Evolutionary conservation across 2,113 vertebrate species (phyloP).

Genomic region (Hydropotes inermis): DNA sequence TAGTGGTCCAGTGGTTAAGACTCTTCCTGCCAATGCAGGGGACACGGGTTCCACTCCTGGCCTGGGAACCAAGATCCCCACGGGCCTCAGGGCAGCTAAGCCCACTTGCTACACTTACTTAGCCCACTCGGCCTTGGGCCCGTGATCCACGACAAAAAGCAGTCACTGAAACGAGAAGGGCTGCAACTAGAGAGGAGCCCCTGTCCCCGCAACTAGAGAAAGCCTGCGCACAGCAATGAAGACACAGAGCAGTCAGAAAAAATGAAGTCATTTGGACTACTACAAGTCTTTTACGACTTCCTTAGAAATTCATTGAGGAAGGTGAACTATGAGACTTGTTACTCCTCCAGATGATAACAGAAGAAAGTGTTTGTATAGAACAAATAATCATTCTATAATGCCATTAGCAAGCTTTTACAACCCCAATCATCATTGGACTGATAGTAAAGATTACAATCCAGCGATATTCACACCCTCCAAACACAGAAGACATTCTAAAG

Average conservation of each 20-base stretch:
- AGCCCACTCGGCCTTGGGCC: not conserved
- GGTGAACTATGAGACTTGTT: constrained; percentile 37
- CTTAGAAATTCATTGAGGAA: not conserved
- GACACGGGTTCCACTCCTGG: not conserved
- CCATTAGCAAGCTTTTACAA: not conserved
- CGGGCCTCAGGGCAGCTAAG: not conserved
- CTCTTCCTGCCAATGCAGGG: not conserved
- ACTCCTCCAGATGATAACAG: constrained; percentile 2
- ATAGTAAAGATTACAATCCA: not conserved
- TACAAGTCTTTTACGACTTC: not conserved
- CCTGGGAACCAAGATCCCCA: not conserved
- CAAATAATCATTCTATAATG: constrained; percentile 10
- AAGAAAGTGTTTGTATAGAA: not conserved
- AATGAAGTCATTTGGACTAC: not conserved
- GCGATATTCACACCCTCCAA: not conserved
- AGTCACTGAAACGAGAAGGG: not conserved
- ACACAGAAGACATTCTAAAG: not conserved
- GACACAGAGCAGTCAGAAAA: not conserved
- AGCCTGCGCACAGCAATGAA: not conserved
- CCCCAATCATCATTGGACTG: not conserved
- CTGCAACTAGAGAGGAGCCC: not conserved
- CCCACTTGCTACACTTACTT: not conserved
- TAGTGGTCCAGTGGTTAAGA: not conserved
- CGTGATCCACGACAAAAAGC: rapidly evolving
- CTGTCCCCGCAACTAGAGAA: not conserved